Base-by-base conservation (phyloP, 2,888 invertebrate genomes). In the Fragum fragum region DNA sequence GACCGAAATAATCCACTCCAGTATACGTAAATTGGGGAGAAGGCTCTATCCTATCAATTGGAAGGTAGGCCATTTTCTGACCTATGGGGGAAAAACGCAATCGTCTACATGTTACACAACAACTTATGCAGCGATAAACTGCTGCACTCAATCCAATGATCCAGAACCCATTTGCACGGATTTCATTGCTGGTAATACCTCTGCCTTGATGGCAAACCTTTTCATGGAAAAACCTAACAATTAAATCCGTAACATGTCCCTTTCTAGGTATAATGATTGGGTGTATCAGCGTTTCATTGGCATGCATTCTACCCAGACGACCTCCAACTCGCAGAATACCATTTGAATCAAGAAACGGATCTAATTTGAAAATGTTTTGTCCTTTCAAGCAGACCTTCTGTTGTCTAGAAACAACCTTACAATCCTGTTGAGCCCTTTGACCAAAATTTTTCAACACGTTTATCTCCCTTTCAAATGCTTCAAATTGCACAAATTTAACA, bases 41-140 rank as follows among this genome's bases (percentile, higher is more conserved):
- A n/a, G n/a, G n/a, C n/a, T 82, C 87, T n/a, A 71, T 59, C 73
- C 94, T 75, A 9, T 89, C 86, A 5, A 42, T 18, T 0, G 94
- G 93, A 14, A 94, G 81, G 36, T 90, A 83, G 0, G 92, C 91
- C 92, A 93, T 94, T 26, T 59, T 59, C 59, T 59, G 59, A 59
- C 21, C 28, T 29, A 23, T 16, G 16, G 92, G 86, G 36, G 90
- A 87, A 5, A 89, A 87, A 18, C 87, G 77, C 9, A 81, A 66
- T 23, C 85, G 83, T 26, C 82, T 81, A 72, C 94, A 94, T 5
- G 29, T 77, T 1, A 91, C 70, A 77, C 94, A 94, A 3, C 81
- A 81, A 6, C 73, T 47, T 5, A 90, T 81, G 1, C 84, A 55
- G 9, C 78, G 73, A 28, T 88, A 69, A 0, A 91, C 88, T 9